Evolutionary conservation across 2,113 vertebrate species (phyloP), one percentile per base, ranked within the genome.

Genomic region (Riparia riparia): DNA sequence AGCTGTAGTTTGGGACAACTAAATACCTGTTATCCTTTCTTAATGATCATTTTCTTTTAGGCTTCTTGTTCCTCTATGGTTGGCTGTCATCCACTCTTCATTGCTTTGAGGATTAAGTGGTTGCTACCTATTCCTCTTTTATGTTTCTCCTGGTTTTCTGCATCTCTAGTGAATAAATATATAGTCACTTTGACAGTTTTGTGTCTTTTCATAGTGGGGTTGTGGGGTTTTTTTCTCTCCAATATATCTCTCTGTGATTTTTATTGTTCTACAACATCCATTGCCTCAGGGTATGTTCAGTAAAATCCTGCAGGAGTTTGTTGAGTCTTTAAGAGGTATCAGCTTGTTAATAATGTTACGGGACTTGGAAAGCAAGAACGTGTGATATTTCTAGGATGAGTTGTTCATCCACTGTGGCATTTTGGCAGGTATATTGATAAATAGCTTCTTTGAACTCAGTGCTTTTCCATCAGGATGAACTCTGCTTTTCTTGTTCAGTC

Each of bases 281-380:
- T 64, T 68, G 82, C 88, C 79, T 97, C 56, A 53, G 85, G 92
- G 50, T 82, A 53, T 15, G 63, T 83, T 92, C 47, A 37, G 34
- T 82, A 92, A 94, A 92, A 91, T 92, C 58, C 51, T 91, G 31
- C 41, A 80, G 63, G 74, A 91, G 26, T 93, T 68, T 91, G 51
- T 51, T 25, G 44, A 79, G 61, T 78, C 80, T 86, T 89, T 87
- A 93, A 64, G 85, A 83, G 21, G 29, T 49, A 58, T 81, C 76
- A 56, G 31, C 63, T 88, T 88, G 47, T 84, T 96, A 92, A 87
- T 82, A 94, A 61, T 12, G 3, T 84, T 97, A 57, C 41, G 77
- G 31, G 44, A 45, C 44, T 53, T 64, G 41, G 65, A 64, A 56
- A 64, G 41, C 26, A 64, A 44, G 41, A 32, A 74, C 3, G 17